A percentile compares a stretch with the other conserved stretches of the same genome.
Conservation (phyloP, 2,888 invertebrate genomes). For the Epirrhoe tristata region DNA sequence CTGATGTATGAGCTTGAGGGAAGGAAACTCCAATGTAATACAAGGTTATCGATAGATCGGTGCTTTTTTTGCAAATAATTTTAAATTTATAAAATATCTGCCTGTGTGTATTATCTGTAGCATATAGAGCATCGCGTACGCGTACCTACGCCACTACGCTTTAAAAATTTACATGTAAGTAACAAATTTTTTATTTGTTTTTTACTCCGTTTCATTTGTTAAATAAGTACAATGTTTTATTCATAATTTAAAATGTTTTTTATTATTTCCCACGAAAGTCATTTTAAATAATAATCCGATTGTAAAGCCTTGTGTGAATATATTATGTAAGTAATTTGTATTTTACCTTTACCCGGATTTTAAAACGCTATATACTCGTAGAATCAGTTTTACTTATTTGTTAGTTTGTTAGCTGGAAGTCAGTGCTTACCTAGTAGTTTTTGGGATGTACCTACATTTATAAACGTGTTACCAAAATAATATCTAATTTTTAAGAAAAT, state of each 20-base stretch:
- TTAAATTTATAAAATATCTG: background rate
- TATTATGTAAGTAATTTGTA: no score
- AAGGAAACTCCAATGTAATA: constrained; percentile 32
- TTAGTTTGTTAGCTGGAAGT: background rate
- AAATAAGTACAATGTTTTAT: constrained; percentile 3
- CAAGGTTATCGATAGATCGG: constrained; percentile 24
- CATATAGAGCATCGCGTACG: background rate
- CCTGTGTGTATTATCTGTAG: no score
- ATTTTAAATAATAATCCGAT: constrained; percentile 38
- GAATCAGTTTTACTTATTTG: background rate
- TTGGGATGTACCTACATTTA: no score
- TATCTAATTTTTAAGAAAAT: no score
- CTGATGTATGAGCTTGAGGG: constrained; percentile 43
- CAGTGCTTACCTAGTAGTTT: background rate
- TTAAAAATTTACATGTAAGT: background rate
- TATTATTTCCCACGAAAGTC: constrained; percentile 36
- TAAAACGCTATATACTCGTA: constrained; percentile 3
- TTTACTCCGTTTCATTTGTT: background rate
- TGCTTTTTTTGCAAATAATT: background rate
- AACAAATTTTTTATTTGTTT: background rate
- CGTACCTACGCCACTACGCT: no score
- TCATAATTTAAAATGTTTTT: constrained; percentile 1
- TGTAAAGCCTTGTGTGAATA: constrained; percentile 35
- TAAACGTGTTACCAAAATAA: no score
- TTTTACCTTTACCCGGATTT: constrained; percentile 29